Percentiles rank a stretch among this genome's conserved stretches.
These are phyloP conservation scores for Octonoba sinensis DNA, from an alignment of 2,888 invertebrate genomes.

Conservation along the genomic window DNA sequence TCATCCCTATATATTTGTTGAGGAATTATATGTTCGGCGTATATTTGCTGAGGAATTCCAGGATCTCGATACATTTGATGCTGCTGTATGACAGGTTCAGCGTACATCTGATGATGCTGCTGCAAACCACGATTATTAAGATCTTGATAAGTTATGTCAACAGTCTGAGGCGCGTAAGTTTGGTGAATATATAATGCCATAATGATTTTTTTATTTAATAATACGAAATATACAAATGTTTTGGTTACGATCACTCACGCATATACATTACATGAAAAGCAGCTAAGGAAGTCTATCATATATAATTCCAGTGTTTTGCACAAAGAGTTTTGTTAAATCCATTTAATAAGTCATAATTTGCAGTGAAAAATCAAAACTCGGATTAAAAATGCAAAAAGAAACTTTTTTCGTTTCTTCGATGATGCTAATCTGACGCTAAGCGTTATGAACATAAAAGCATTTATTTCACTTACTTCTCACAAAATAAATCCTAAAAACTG, in stretches of 20 bases:
- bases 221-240: background rate
- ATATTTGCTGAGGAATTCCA: constrained; percentile 49
- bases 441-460: constrained; percentile 25
- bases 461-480: too few species aligned
- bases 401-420: constrained; percentile 24
- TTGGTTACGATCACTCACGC: background rate
- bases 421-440: constrained; percentile 50
- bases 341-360: too few species aligned
- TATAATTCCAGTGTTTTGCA: too few species aligned
- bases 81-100: constrained; percentile 60
- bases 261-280: too few species aligned
- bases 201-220: background rate
- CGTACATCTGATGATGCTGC: constrained; percentile 59
- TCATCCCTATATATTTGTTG: constrained; percentile 57
- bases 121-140: constrained; percentile 46
- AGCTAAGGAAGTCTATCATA: too few species aligned
- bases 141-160: constrained; percentile 58
- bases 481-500: too few species aligned
- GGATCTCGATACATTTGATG: constrained; percentile 44
- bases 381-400: too few species aligned
- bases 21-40: constrained; percentile 55
- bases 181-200: constrained; percentile 60
- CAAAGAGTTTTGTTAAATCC: too few species aligned
- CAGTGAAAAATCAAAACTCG: too few species aligned
- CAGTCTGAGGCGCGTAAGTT: constrained; percentile 44